Base-by-base conservation (phyloP, 2,113 vertebrate species). In the Pristiophorus japonicus region DNA sequence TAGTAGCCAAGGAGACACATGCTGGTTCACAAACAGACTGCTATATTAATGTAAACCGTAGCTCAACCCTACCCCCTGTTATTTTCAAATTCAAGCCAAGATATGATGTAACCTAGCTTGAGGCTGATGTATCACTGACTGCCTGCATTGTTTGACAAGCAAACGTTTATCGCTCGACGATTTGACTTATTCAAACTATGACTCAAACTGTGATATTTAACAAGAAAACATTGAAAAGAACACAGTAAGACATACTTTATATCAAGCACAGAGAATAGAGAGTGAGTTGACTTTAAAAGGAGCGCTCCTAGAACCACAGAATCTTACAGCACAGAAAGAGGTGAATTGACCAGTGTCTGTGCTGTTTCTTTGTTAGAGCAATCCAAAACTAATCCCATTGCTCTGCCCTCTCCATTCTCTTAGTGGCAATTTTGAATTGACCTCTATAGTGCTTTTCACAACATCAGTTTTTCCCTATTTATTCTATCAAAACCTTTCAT, bases 1-100 rank as follows among this genome's bases (percentile, higher is more conserved):
- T 94, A 34, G 93, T 94, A 94, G 93, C 66, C 93, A 94, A 94
- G 93, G 93, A 94, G 45, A 94, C 45, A 27, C 42, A 94, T 30
- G 66, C 45, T 34, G 11, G 12, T 47, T 94, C 42, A 47, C 10
- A 94, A 94, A 94, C 93, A 94, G 42, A 70, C 92, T 67, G 65
- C 22, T 70, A 70, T 47, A 42, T 94, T 94, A 94, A 94, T 94
- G 65, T 94, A 94, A 94, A 73, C 93, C 93, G 70, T 67, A 70
- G 27, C 42, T 94, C 93, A 67, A 63, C 93, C 45, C n/a, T n/a
- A n/a, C n/a, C n/a, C n/a, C n/a, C 65, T 94, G 27, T 67, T 73
- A 70, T 94, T 94, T 66, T 70, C 42, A 70, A 47, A 70, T 30
- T 70, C 42, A 45, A 94, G 93, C 93, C 66, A 94, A 94, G 22